Conservation (phyloP, 2,797 vertebrate species). For the Sebastes kiyomatsui region DNA sequence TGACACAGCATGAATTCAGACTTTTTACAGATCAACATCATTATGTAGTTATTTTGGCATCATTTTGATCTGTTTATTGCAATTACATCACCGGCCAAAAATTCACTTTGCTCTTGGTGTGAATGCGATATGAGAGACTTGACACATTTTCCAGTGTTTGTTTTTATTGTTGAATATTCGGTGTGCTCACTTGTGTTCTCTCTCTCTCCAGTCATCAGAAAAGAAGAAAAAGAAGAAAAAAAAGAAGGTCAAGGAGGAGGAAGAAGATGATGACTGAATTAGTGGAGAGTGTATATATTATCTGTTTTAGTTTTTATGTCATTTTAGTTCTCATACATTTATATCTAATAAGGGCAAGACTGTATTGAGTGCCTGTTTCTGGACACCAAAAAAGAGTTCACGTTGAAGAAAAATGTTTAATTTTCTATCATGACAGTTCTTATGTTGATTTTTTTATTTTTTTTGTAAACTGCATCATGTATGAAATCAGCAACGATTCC, state of each 20-base stretch:
- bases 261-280: slow-evolving; percentile 83
- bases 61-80: no score
- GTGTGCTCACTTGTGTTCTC: background rate
- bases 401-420: background rate
- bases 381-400: background rate
- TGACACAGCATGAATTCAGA: no score
- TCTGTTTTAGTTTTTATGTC: slow-evolving; percentile 48
- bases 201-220: slow-evolving; percentile 64
- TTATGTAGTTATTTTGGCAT: no score
- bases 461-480: slow-evolving; percentile 12
- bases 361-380: background rate
- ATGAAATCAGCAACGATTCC: background rate
- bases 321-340: slow-evolving; percentile 39
- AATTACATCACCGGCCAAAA: no score
- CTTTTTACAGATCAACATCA: no score
- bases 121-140: no score
- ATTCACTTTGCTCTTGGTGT: no score
- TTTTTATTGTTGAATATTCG: background rate
- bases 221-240: slow-evolving; percentile 83
- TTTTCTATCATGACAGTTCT: background rate
- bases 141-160: no score
- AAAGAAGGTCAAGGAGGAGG: slow-evolving; percentile 73
- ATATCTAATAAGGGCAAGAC: slow-evolving; percentile 10
- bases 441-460: background rate
- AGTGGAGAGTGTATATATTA: slow-evolving; percentile 62